Evolutionary conservation across 2,113 vertebrate genomes (phyloP), one percentile per base, ranked within the genome.

Genomic region (Zosterops pallidus): DNA sequence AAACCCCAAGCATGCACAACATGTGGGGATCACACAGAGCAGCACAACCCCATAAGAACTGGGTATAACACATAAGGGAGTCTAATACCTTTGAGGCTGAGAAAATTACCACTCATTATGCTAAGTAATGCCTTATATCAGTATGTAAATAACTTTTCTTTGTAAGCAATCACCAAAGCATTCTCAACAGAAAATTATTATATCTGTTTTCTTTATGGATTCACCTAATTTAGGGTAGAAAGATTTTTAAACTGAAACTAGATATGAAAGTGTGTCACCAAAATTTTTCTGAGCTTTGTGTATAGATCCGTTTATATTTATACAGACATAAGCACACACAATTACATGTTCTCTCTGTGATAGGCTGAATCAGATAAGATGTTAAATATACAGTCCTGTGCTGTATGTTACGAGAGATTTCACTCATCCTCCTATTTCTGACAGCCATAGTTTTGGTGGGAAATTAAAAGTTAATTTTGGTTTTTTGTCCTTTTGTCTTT

Each of bases 391-490:
- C 53, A 67, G 76, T 82, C 83, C 37, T 86, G 59, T 63, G 69
- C 47, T 86, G 49, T 71, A 71, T 46, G 18, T 93, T 96, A 67
- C 56, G 94, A 86, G 67, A 89, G 35, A 79, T 86, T 95, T 92
- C 63, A 93, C 70, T 80, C 59, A 53, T 86, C 53, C 86, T 62
- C 52, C 29, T 75, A 16, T 92, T 95, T 96, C 82, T 94, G 88
- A 96, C 89, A 94, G 76, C 63, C 87, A 39, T 50, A 90, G 60
- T 94, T 97, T 97, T 84, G 62, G 65, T 90, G 42, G 52, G 56
- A 97, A 97, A 98, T 98, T 96, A 97, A 94, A 97, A 97, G 96
- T 97, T 97, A 97, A 97, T 97, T 97, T 96, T 94, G 16, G 12
- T 77, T 83, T 97, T 97, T 85, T 96, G 94, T 95, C 96, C 92